Evolutionary conservation across 1,140 invertebrate genomes (phyloP), one percentile per base, ranked within the genome.

Genomic region (Brachionus asplanchnoidis): DNA sequence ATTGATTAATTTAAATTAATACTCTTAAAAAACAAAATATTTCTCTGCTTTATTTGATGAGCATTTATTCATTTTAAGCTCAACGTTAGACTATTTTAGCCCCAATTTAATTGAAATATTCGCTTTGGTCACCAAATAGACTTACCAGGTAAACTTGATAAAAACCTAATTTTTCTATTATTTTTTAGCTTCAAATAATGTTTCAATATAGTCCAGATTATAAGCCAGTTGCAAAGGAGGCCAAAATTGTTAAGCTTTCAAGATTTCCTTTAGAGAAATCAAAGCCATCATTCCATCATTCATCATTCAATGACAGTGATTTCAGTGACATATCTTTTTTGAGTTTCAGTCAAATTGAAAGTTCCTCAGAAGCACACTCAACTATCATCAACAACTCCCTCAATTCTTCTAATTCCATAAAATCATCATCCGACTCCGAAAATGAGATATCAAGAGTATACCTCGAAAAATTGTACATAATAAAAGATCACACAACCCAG

Each of bases 291-390:
- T 17, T 32, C 5, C 28, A 68, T 14, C 5, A 14, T 68, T 68
- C 17, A n/a, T 17, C 17, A 20, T 23, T 20, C 2, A 36, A 28
- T 11, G 68, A 73, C n/a, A 42, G 32, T 40, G 44, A 77, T 12
- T 77, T 50, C 4, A 46, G 12, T 8, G 44, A 77, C n/a, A 77
- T 77, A 11, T 77, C 73, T 20, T 77, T 77, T 77, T 20, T 77
- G 8, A 77, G 73, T 14, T 50, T 77, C 50, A 50, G 20, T 26
- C 73, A 77, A 77, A n/a, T 77, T 4, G 42, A 77, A 46, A 50
- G 2, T 0, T 28, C 44, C 3, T 50, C 40, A 50, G 42, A 46
- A 20, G 50, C 28, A 1, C 42, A 77, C 17, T 77, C 73, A 50
- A 77, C 73, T 26, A 26, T 50, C 11, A 77, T 77, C n/a, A 77